Evolutionary conservation across 2,888 invertebrate species (phyloP).

Genomic region (Ormyrus rosae): DNA sequence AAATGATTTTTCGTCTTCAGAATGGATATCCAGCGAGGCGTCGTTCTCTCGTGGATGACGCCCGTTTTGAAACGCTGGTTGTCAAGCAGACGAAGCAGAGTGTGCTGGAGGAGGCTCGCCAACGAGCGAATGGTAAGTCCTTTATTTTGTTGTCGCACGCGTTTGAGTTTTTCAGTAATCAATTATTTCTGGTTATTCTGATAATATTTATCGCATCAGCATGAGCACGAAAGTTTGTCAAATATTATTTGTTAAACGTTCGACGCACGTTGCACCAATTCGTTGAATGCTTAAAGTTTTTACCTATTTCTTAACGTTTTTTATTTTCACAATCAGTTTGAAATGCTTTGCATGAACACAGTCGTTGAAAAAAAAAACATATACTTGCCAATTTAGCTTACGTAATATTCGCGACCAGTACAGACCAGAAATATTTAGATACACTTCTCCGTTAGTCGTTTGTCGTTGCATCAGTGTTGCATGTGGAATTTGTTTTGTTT

Average conservation of each 20-base stretch:
- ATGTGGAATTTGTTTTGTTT: constrained; percentile 18
- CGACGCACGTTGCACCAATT: too few relatives aligned
- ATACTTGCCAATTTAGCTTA: constrained; percentile 18
- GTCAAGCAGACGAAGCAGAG: constrained; percentile 96
- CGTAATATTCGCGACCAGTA: background rate
- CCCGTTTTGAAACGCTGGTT: constrained; percentile 96
- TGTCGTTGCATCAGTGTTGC: constrained; percentile 45
- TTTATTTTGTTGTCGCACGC: background rate
- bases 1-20: constrained; percentile 79
- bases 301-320: too few relatives aligned
- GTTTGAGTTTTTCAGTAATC: too few relatives aligned
- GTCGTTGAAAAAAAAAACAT: background rate
- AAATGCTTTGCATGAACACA: too few relatives aligned
- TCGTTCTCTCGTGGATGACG: constrained; percentile 97
- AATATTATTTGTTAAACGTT: too few relatives aligned
- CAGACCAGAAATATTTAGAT: background rate
- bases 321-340: too few relatives aligned
- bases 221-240: too few relatives aligned
- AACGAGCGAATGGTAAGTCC: constrained; percentile 89
- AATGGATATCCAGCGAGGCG: constrained; percentile 97
- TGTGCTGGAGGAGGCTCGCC: constrained; percentile 93
- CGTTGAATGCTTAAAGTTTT: too few relatives aligned
- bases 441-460: background rate
- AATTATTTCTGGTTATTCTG: too few relatives aligned
- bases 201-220: too few relatives aligned